Conservation (phyloP, 2,888 invertebrate species). For the Eledona agricola region DNA sequence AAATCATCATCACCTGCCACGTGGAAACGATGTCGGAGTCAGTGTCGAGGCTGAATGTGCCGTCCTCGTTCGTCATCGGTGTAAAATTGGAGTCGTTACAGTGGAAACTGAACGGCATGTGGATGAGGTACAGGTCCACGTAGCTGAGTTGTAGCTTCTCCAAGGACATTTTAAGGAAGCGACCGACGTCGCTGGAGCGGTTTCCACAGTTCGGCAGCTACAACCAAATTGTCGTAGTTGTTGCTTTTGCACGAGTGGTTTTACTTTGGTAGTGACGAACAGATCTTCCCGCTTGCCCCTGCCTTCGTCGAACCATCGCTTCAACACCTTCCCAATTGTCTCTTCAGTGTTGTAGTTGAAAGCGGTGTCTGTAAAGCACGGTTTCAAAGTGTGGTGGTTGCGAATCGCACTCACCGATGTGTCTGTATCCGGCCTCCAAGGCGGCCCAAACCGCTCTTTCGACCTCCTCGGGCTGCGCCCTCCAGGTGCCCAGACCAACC, state of each 20-base stretch:
- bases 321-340: slow-evolving; percentile 74
- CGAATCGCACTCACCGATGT: slow-evolving; percentile 66
- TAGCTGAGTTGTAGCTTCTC: slow-evolving; percentile 72
- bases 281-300: slow-evolving; percentile 74
- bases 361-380: slow-evolving; percentile 71
- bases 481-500: slow-evolving; percentile 78
- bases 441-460: slow-evolving; percentile 71
- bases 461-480: slow-evolving; percentile 72
- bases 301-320: slow-evolving; percentile 71
- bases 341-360: slow-evolving; percentile 83
- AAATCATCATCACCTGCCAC: slow-evolving; percentile 68
- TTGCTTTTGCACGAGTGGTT: background rate
- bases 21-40: slow-evolving; percentile 72
- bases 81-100: slow-evolving; percentile 67
- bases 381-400: background rate
- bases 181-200: slow-evolving; percentile 72
- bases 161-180: slow-evolving; percentile 72
- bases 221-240: slow-evolving; percentile 42
- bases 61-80: slow-evolving; percentile 68
- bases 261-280: slow-evolving; percentile 84
- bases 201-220: slow-evolving; percentile 77
- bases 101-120: slow-evolving; percentile 76
- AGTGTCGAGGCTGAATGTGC: slow-evolving; percentile 69
- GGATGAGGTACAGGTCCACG: slow-evolving; percentile 81
- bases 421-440: slow-evolving; percentile 76